Base-by-base conservation (phyloP, 2,888 invertebrate species). In the Choristoneura rosaceana region DNA sequence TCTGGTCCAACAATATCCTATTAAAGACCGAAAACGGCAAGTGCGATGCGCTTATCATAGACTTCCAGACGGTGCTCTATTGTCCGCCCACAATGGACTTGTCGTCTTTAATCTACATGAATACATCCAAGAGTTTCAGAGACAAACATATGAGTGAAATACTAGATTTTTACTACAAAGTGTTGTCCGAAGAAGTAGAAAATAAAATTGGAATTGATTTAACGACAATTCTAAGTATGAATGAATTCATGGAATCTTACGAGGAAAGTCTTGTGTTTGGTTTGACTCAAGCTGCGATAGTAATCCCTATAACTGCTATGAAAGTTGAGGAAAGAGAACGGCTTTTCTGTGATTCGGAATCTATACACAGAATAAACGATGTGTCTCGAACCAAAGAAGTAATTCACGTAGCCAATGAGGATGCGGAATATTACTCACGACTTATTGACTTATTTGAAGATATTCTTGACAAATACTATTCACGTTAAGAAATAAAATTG, bases 41-140 rank as follows among this genome's bases (percentile, higher is more conserved):
- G 7, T 90, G 91, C 2, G 87, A 95, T 2, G 94, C 95, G 52
- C 81, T 95, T 41, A 82, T 97, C 45, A 94, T 97, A 5, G 97
- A 97, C 83, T 97, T 95, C 80, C 97, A 97, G 84, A 90, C 96
- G 62, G 92, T 95, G 0, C 85, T 96, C 12, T 97, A 97, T 80
- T 91, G 94, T 4, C 95, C 96, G 0, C 96, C 96, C 0, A 95
- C 95, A 78, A 89, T 96, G 66, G 97, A 97, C 79, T 80, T 96
- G 12, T 89, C 95, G 14, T 92, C 95, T 2, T 77, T 95, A 12
- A 81, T 96, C 47, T 95, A 95, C 80, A 89, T 96, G n/a, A 95
- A 95, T 78, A 92, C 95, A 0, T 87, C 89, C 0, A 87, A 85
- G 61, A 76, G 84, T 41, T 90, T 94, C 64, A 86, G 96, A 74